phyloP scores from a whole-genome alignment of 35 echinoderm and acorn worm genomes.

The Anneissia japonica region DNA sequence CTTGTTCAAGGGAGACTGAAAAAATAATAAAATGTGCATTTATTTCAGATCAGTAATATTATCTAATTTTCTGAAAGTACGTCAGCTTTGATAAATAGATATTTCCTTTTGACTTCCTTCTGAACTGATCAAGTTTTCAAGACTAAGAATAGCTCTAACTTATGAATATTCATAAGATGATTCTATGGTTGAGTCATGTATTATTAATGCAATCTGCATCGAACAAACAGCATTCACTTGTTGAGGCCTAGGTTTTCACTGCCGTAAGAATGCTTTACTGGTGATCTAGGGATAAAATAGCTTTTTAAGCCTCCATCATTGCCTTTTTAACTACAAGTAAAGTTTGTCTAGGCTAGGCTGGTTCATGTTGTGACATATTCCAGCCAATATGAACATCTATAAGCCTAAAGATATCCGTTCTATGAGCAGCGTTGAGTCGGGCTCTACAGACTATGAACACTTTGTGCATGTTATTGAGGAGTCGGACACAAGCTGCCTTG shows the following conservation, averaged over 20 bases:
- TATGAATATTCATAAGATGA: not conserved
- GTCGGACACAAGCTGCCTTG: conserved; percentile 86
- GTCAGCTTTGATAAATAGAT: not conserved
- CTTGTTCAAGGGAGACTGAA: too few relatives aligned
- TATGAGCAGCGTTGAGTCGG: not conserved
- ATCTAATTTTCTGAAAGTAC: too few relatives aligned
- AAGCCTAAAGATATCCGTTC: not conserved
- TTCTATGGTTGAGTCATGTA: not conserved
- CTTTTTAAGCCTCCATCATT: not conserved
- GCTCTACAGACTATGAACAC: conserved; percentile 45
- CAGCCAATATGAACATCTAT: conserved; percentile 1
- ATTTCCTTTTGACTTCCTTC: not conserved
- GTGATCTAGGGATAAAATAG: not conserved
- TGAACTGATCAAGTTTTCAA: not conserved
- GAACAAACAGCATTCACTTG: not conserved
- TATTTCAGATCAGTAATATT: too few relatives aligned
- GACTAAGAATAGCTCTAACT: not conserved
- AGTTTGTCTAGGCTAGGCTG: not conserved
- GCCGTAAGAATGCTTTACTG: not conserved
- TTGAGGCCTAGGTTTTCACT: not conserved
- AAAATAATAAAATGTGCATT: not conserved
- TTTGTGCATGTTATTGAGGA: conserved; percentile 84
- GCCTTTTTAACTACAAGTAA: not conserved
- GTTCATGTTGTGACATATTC: not conserved
- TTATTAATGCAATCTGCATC: not conserved